Base-by-base conservation (phyloP, 2,113 vertebrate species). In the Phyllopteryx taeniolatus region DNA sequence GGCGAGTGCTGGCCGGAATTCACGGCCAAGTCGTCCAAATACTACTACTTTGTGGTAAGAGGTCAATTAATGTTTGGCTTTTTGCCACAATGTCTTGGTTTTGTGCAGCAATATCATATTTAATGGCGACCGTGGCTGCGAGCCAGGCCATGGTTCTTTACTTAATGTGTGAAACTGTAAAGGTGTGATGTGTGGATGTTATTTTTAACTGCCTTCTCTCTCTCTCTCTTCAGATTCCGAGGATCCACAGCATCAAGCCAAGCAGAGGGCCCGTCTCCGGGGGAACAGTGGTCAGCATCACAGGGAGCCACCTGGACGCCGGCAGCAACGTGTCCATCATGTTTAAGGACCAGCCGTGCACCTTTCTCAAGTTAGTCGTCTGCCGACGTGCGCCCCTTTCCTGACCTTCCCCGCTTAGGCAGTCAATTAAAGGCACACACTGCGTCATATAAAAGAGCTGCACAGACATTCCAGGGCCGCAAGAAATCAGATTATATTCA, bases 41-140 rank as follows among this genome's bases (percentile, higher is more conserved):
- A 96, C 70, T 99, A 99, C 83, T 98, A 96, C 81, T 99, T 99
- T 85, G 96, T 97, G 96, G 98, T 99, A 88, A 96, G 96, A 94
- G 51, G 59, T 1, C 51, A 0, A 60, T 64, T 77, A 54, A 43
- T 43, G 35, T 27, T 61, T 53, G 49, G 47, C 47, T 61, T 61
- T 61, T 78, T 77, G 56, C 76, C 70, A 64, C 80, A 61, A 81
- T 83, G 75, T 66, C 14, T n/a, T 68, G 14, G 56, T 85, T 86
- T 81, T 85, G 78, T 81, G 73, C 67, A 67, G 68, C n/a, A 67
- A 64, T 82, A 88, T 83, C 65, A 78, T 47, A 87, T 91, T 85
- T 82, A 88, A 64, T 71, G 76, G 63, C 73, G 54, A 31, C 73
- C 71, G 61, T 86, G 79, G 88, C 87, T 72, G 60, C 59, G 66